Percentiles rank a stretch among this genome's conserved stretches.
Evolutionary conservation across 1,140 invertebrate species (phyloP).

Genomic region (Neodiprion virginianus): DNA sequence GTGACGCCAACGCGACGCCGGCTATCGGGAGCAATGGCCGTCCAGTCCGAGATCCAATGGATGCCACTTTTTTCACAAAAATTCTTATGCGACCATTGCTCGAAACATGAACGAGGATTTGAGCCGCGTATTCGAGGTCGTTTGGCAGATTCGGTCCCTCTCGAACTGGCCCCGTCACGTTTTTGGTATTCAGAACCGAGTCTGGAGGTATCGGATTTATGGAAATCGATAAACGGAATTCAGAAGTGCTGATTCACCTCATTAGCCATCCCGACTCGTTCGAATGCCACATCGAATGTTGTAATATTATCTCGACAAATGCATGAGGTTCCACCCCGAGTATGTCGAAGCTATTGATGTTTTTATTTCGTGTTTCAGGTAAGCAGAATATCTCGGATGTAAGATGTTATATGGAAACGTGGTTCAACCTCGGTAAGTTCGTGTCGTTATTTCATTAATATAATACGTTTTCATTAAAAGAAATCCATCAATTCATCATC

Average conservation of each 20-base stretch:
- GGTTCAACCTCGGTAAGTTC: neutral
- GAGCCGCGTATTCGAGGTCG: neutral
- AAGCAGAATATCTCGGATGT: conserved; percentile 20
- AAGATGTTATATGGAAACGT: conserved; percentile 6
- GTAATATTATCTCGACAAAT: no score
- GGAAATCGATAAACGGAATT: no score
- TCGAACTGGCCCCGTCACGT: no score
- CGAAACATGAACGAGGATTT: no score
- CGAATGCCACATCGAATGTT: no score
- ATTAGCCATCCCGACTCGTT: no score
- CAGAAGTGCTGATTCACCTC: no score
- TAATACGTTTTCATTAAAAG: no score
- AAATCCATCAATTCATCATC: no score
- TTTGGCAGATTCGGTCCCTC: neutral
- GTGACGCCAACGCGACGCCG: conserved; percentile 16
- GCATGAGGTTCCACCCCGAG: no score
- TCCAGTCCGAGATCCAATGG: conserved; percentile 22
- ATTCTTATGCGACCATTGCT: conserved; percentile 47
- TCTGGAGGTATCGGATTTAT: no score
- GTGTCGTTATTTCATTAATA: neutral
- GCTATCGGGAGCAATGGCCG: neutral
- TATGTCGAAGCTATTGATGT: neutral
- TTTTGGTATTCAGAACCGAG: no score
- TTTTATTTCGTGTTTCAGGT: conserved; percentile 33
- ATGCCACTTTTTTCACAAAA: conserved; percentile 52